Conservation (phyloP, 2,888 invertebrate species). For the Neoscelio sp. region DNA sequence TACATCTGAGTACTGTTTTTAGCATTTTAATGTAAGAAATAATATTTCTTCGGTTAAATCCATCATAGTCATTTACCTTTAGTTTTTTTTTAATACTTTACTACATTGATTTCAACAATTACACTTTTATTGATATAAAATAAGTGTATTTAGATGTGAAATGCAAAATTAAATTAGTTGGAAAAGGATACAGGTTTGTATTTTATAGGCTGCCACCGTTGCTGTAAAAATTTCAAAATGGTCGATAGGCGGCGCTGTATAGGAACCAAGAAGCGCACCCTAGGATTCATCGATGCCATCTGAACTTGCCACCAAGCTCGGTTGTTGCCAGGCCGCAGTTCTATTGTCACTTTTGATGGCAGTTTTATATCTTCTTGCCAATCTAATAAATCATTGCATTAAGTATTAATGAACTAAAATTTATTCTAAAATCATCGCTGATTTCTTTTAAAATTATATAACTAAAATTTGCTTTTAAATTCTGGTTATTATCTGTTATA, state of each 20-base stretch:
- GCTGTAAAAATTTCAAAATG: constrained; percentile 89
- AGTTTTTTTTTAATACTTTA: no score
- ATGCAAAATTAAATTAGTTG: constrained; percentile 5
- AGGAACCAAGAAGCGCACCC: constrained; percentile 89
- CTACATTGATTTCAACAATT: no score
- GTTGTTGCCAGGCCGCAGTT: constrained; percentile 91
- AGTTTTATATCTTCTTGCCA: constrained; percentile 90
- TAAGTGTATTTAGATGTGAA: constrained; percentile 42
- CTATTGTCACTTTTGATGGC: constrained; percentile 90
- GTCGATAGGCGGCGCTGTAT: constrained; percentile 89
- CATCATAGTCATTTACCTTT: no score
- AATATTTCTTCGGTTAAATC: no score
- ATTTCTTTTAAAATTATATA: no score
- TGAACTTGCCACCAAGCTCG: constrained; percentile 94
- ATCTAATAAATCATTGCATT: constrained; percentile 85
- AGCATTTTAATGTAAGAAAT: constrained; percentile 16
- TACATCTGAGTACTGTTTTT: constrained; percentile 70
- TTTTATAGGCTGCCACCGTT: constrained; percentile 89
- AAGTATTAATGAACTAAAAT: no score
- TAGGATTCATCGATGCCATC: constrained; percentile 94
- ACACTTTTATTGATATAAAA: no score
- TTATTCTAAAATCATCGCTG: no score
- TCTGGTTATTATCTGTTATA: no score
- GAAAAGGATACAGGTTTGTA: constrained; percentile 86
- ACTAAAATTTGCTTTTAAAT: no score